Conservation (phyloP, 2,888 invertebrate genomes). For the Neocrepidodera transversa region DNA sequence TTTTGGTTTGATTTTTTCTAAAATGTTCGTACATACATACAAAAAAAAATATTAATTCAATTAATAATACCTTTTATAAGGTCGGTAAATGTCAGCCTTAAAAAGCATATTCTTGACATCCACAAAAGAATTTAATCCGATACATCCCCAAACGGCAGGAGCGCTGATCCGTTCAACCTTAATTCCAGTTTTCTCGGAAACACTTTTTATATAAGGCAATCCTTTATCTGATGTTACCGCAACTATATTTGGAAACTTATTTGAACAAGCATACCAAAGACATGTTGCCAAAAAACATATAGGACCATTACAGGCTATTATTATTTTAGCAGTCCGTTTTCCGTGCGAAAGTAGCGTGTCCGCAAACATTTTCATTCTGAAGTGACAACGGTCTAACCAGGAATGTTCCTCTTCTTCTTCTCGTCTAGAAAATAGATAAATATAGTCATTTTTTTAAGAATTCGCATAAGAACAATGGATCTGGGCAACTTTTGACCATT, state of each 20-base stretch:
- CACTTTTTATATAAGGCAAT: constrained; percentile 56
- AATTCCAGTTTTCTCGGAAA: constrained; percentile 62
- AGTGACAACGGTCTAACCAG: constrained; percentile 53
- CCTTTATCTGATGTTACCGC: constrained; percentile 67
- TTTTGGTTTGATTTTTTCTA: too few species aligned
- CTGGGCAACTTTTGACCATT: too few species aligned
- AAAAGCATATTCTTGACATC: constrained; percentile 65
- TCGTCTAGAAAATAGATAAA: constrained; percentile 8
- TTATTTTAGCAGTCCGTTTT: constrained; percentile 60
- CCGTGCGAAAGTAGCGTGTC: constrained; percentile 53
- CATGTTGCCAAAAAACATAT: constrained; percentile 66
- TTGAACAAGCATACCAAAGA: constrained; percentile 57
- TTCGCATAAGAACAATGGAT: too few species aligned
- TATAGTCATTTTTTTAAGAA: too few species aligned
- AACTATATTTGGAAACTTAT: constrained; percentile 63
- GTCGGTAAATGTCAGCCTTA: constrained; percentile 63
- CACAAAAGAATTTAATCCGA: constrained; percentile 65
- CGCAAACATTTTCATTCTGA: constrained; percentile 59
- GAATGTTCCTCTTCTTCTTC: background rate
- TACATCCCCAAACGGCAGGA: constrained; percentile 71
- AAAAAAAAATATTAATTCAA: too few species aligned
- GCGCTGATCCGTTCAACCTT: constrained; percentile 64
- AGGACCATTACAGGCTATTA: constrained; percentile 66
- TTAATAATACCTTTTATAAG: constrained; percentile 57
- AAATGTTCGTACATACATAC: too few species aligned